Conservation (phyloP, 2,113 vertebrate species). For the Psilopsiagon aymara region DNA sequence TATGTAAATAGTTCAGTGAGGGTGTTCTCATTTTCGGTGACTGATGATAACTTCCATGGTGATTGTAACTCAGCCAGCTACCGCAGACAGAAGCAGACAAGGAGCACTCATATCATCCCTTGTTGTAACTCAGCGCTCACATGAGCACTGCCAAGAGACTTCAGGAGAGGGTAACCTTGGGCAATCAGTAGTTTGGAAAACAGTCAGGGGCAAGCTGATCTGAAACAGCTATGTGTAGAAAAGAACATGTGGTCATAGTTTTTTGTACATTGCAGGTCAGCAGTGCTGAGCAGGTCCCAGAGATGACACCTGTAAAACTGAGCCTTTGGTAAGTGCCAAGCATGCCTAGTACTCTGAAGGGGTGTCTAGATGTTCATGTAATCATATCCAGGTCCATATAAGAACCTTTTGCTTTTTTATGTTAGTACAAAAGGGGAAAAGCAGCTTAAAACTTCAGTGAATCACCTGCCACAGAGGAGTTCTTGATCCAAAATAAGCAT, state of each 20-base stretch:
- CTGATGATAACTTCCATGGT: conserved; percentile 43
- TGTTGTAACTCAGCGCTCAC: background rate
- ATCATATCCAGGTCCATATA: background rate
- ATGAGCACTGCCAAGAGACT: background rate
- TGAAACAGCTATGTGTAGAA: background rate
- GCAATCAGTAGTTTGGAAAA: background rate
- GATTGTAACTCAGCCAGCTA: conserved; percentile 9
- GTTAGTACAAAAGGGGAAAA: background rate
- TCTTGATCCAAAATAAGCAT: background rate
- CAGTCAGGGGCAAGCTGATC: background rate
- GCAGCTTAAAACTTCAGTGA: background rate
- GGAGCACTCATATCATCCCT: background rate
- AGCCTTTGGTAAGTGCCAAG: background rate
- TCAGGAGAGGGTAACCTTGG: background rate
- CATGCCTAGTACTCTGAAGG: background rate
- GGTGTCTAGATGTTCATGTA: background rate
- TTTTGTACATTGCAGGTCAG: background rate
- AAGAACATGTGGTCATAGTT: background rate
- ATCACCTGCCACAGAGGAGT: background rate
- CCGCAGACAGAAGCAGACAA: background rate
- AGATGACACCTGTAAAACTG: background rate
- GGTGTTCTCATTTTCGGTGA: background rate
- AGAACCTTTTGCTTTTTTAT: background rate
- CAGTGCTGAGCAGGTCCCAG: background rate
- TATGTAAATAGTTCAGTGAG: background rate